Evolutionary conservation across 2,113 vertebrate genomes (phyloP).

Genomic region (Antechinus flavipes): DNA sequence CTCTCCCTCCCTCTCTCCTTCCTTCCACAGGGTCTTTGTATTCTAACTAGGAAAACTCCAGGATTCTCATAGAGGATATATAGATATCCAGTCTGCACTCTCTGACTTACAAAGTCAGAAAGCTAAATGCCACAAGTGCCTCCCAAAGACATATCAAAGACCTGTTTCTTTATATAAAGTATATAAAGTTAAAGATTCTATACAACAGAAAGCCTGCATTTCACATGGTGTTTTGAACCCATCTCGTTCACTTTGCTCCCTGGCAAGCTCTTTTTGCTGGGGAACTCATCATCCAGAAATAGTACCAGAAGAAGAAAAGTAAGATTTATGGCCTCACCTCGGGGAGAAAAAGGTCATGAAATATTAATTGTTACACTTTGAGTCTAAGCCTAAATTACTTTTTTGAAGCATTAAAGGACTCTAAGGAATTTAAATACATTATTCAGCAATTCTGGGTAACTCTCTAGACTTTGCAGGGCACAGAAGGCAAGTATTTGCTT

Average conservation of each 20-base stretch:
- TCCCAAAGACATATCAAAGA: slow-evolving; percentile 51
- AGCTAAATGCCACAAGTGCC: background rate
- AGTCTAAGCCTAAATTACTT: slow-evolving; percentile 19
- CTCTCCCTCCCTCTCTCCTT: background rate
- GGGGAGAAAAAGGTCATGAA: background rate
- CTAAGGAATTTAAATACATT: slow-evolving; percentile 47
- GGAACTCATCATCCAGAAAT: slow-evolving; percentile 40
- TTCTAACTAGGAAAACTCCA: background rate
- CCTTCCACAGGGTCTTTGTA: background rate
- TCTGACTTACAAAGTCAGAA: slow-evolving; percentile 28
- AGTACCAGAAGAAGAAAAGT: slow-evolving; percentile 2
- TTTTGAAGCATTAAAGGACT: slow-evolving; percentile 43
- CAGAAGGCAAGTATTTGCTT: slow-evolving; percentile 18
- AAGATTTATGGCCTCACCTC: background rate
- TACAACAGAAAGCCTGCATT: background rate
- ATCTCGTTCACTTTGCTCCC: slow-evolving; percentile 51
- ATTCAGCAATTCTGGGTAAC: slow-evolving; percentile 1
- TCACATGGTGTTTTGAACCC: slow-evolving; percentile 27
- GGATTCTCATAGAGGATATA: background rate
- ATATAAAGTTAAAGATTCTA: slow-evolving; percentile 37
- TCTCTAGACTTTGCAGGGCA: slow-evolving; percentile 26
- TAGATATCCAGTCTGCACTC: background rate
- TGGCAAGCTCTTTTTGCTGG: slow-evolving; percentile 32
- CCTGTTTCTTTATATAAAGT: slow-evolving; percentile 17
- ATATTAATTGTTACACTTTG: background rate